Evolutionary conservation across 1,140 invertebrate genomes (phyloP), one percentile per base, ranked within the genome.

Genomic region (Lepidurus arcticus): DNA sequence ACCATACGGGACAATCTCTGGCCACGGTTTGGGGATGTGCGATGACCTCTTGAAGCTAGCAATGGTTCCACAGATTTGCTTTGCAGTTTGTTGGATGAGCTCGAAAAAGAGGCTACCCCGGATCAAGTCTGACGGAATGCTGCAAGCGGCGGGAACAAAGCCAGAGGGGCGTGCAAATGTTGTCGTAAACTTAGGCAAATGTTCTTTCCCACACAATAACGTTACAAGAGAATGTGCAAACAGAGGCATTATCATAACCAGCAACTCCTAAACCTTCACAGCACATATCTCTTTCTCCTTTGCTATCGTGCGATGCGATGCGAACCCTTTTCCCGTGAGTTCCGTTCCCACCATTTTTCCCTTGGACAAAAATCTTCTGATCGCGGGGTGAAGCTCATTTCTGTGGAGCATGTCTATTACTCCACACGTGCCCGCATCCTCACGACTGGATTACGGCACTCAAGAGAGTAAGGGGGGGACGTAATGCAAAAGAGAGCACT

Each of bases 211-310:
- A 65, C 53, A 65, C 53, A 65, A 65, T 65, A 65, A 65, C 53
- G 53, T 65, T 65, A 65, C 53, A 65, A 65, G 53, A 65, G 53
- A 65, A 65, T 65, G 53, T 65, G 53, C 53, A 65, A 65, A 65
- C 53, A 65, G 53, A 65, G 53, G 53, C 53, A 65, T 65, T 65
- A 65, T 65, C 53, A 65, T 65, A 65, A 65, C 53, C 53, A 65
- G 16, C 53, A 65, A 65, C 9, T 65, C 53, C n/a, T 65, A 21
- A 65, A 65, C 53, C 53, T 65, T 65, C 53, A 21, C 53, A 65
- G 53, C 53, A 21, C n/a, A 65, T 65, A 65, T 65, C 53, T 65
- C 53, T 21, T 65, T 21, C 1, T 65, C 16, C 53, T 65, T 34
- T 34, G 34, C 53, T 21, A 65, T 65, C 53, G 16, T 21, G 7